phyloP scores from a whole-genome alignment of 2,113 vertebrate genomes.

The Brienomyrus brachyistius region DNA sequence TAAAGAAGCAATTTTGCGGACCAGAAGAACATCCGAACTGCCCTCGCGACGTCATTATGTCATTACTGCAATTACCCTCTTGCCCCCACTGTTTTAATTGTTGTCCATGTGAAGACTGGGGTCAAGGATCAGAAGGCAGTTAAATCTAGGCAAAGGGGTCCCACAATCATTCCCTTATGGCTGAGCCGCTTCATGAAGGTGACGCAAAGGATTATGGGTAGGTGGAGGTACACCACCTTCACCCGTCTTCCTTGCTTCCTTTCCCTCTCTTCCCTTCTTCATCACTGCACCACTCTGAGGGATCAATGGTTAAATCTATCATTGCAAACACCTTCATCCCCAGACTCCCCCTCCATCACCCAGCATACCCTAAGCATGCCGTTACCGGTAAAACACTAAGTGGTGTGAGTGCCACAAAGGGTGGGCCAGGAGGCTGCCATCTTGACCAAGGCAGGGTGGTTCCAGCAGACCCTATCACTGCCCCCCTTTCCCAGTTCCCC shows the following conservation, averaged over 20 bases:
- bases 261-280: conserved; percentile 43
- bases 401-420: background rate
- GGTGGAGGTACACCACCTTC: conserved; percentile 30
- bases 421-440: background rate
- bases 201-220: background rate
- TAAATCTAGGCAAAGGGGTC: conserved; percentile 57
- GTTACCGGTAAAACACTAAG: conserved; percentile 20
- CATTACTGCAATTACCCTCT: conserved; percentile 72
- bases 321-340: conserved; percentile 54
- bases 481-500: background rate
- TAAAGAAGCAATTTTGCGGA: conserved; percentile 62
- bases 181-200: conserved; percentile 28
- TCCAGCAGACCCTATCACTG: background rate
- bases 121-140: conserved; percentile 15
- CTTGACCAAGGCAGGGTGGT: background rate
- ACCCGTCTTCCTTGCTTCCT: conserved; percentile 26
- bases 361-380: background rate
- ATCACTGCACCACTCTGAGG: conserved; percentile 59
- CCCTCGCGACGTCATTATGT: conserved; percentile 62
- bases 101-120: conserved; percentile 46
- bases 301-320: conserved; percentile 67
- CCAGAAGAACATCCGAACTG: conserved; percentile 59
- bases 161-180: conserved; percentile 64
- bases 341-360: conserved; percentile 16
- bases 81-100: conserved; percentile 67